Evolutionary conservation across 2,113 vertebrate genomes (phyloP), one percentile per base, ranked within the genome.

Genomic region (Hypanus sabinus): DNA sequence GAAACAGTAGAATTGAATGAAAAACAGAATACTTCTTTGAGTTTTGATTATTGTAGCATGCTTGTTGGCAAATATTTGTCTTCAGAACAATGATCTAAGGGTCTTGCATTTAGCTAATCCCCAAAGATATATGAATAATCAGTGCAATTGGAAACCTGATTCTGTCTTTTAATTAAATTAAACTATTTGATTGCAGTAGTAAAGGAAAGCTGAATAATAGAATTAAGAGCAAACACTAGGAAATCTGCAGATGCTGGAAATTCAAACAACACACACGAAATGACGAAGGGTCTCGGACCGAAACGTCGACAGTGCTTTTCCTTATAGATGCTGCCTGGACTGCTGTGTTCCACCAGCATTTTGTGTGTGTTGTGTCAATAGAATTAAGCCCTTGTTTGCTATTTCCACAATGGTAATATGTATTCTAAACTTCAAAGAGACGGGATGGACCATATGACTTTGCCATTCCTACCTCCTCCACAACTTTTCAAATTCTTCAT

Each of bases 401-500:
- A 81, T 81, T 38, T 81, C 36, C 79, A 80, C 33, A 38, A 81
- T 16, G 14, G 38, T 46, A 18, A 38, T 81, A 20, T 18, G 5
- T 38, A 81, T 81, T 81, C 36, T 81, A 9, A 85, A 85, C 81
- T 22, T 60, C 57, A 60, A 85, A 12, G 24, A 3, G 33, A 60
- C 20, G 46, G 46, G 46, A 9, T 22, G 20, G 24, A 30, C 62
- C 57, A 62, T 60, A n/a, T 62, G 85, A 88, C 12, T 65, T 62
- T n/a, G 1, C 60, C 60, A 33, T 62, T 14, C 85, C 33, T 94
- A 95, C 94, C 95, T 95, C 94, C 94, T 95, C 95, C 95, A 96
- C n/a, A 96, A 94, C 94, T 96, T 96, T 33, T 96, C 94, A 79
- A 96, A 96, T 85, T 96, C 96, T 20, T 94, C 94, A 57, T 95